Base-by-base conservation (phyloP, 2,113 vertebrate genomes). In the Brachirus orientalis region DNA sequence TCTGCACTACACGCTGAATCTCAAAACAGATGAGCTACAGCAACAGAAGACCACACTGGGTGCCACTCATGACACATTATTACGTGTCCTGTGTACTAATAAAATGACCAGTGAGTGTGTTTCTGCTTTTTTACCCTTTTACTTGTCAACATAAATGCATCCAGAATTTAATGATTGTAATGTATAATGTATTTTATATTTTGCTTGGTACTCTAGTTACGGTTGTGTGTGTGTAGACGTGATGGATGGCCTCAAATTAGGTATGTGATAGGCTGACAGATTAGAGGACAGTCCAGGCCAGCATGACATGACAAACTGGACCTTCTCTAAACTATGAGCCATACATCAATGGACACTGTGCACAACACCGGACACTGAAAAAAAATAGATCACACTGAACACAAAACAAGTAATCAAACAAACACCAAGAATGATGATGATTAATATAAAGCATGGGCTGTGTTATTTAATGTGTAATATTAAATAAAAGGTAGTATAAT, bases 201-300 rank as follows among this genome's bases (percentile, higher is more conserved):
- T 13, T 36, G 45, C 44, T 10, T 13, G 40, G 10, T 19, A 43
- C n/a, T 7, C 16, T 8, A 12, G 20, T 53, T 52, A 45, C 60
- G 50, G 22, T 16, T 61, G 17, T 48, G 36, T 59, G 72, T 59
- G 44, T 64, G 20, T 55, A 47, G n/a, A 41, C 40, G 62, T 89
- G 82, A 89, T 79, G 57, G 52, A 89, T 90, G 63, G 71, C 40
- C 37, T 75, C 77, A 63, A 63, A 80, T 88, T 86, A 80, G 50
- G 57, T 20, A 59, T 45, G 59, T 83, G 89, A 85, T 81, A 85
- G 69, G 35, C 69, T 83, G 75, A 72, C 57, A 77, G 82, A 87
- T 69, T 74, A 82, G 75, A 86, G 77, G 75, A 83, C 68, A 75
- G 75, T 19, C 61, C 58, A 62, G 78, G 74, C 52, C 59, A 73